phyloP scores from a whole-genome alignment of 2,888 invertebrate species.

The Gandaritis pyraliata region DNA sequence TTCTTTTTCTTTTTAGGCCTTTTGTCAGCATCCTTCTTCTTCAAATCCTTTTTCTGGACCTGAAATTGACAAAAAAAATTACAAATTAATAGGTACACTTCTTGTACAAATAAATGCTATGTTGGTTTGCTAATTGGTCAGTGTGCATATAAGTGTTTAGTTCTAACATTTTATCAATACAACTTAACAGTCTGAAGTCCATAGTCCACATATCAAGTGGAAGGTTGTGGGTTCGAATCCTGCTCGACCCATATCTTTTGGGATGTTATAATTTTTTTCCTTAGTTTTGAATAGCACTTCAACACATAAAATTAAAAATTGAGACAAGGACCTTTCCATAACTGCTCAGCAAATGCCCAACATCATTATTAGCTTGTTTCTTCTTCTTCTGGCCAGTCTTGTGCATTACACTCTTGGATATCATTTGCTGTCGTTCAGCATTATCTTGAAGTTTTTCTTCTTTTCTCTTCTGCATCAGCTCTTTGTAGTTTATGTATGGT shows the following conservation, averaged over 20 bases:
- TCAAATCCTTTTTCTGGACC: slow-evolving; percentile 78
- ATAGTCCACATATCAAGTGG: no score
- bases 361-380: slow-evolving; percentile 71
- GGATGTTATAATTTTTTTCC: no score
- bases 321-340: slow-evolving; percentile 72
- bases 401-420: slow-evolving; percentile 84
- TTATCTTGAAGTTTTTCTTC: slow-evolving; percentile 78
- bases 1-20: slow-evolving; percentile 66
- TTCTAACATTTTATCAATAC: no score
- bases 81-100: no score
- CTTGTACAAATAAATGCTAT: no score
- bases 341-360: slow-evolving; percentile 73
- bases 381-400: slow-evolving; percentile 80
- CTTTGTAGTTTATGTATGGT: slow-evolving; percentile 89
- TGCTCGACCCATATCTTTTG: no score
- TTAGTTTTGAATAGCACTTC: no score
- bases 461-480: slow-evolving; percentile 85
- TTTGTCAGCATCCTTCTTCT: slow-evolving; percentile 59
- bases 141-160: no score
- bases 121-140: no score
- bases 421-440: slow-evolving; percentile 83
- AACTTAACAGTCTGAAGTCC: no score
- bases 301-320: no score
- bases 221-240: no score
- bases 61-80: slow-evolving; percentile 47